Percentiles rank a stretch among this genome's conserved stretches.
These are phyloP conservation scores for Pholis gunnellus DNA, from an alignment of 2,113 vertebrate species.

Conservation along the genomic window DNA sequence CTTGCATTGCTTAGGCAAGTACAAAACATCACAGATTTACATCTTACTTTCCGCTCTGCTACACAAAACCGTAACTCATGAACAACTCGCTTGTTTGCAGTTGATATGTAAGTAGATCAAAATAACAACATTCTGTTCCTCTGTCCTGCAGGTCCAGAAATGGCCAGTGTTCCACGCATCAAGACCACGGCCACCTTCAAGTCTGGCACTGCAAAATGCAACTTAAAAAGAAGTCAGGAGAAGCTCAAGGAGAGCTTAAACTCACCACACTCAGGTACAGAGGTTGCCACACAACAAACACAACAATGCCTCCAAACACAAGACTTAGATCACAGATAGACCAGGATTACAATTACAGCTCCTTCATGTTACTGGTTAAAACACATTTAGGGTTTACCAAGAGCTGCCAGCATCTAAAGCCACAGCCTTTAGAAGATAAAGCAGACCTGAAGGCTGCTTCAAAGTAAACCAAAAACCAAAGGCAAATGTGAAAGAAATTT, in stretches of 20 bases:
- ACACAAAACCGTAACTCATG: constrained; percentile 51
- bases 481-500: constrained; percentile 74
- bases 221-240: constrained; percentile 91
- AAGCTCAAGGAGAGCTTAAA: constrained; percentile 88
- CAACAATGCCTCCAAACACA: constrained; percentile 36
- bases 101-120: constrained; percentile 36
- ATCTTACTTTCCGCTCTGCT: constrained; percentile 72
- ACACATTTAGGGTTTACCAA: constrained; percentile 61
- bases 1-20: constrained; percentile 83
- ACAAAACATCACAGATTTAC: constrained; percentile 63
- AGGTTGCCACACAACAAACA: constrained; percentile 36
- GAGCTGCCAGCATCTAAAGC: constrained; percentile 55
- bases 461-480: constrained; percentile 69
- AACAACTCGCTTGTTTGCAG: constrained; percentile 32
- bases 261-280: constrained; percentile 90
- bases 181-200: constrained; percentile 94
- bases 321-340: constrained; percentile 40
- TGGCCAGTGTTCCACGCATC: constrained; percentile 82
- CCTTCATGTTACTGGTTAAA: constrained; percentile 54
- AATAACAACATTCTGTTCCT: constrained; percentile 37
- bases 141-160: constrained; percentile 80
- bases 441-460: constrained; percentile 65
- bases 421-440: constrained; percentile 57
- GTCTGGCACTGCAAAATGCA: constrained; percentile 92
- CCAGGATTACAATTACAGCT: constrained; percentile 34